Evolutionary conservation across 2,797 vertebrate species (phyloP).

Genomic region (Falco naumanni): DNA sequence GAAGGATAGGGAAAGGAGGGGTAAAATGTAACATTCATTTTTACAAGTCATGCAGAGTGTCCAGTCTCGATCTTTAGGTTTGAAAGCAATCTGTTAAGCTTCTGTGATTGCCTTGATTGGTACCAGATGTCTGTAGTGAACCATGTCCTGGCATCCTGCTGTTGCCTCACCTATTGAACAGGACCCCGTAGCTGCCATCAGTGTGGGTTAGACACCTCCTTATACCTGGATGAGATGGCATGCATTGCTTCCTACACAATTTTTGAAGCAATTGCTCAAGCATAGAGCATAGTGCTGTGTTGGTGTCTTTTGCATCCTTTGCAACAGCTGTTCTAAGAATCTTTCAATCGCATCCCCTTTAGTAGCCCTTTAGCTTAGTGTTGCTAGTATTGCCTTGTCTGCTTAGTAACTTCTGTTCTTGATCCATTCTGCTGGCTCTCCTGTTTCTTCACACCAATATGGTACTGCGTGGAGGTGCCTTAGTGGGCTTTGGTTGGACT

Average conservation of each 20-base stretch:
- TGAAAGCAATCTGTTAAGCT: not conserved
- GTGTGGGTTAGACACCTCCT: not conserved
- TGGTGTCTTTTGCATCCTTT: not conserved
- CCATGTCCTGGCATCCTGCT: not conserved
- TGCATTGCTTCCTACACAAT: not conserved
- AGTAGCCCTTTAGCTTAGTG: not conserved
- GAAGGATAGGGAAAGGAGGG: not conserved
- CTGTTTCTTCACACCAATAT: accelerated
- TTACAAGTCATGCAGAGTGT: not conserved
- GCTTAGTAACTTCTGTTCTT: not conserved
- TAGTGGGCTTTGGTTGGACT: not conserved
- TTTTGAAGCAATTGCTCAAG: not conserved
- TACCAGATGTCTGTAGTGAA: not conserved
- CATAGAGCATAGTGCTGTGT: not conserved
- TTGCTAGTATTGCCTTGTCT: not conserved
- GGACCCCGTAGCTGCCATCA: not conserved
- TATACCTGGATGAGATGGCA: not conserved
- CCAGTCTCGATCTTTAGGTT: not conserved
- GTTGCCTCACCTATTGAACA: accelerated
- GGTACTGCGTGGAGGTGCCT: not conserved
- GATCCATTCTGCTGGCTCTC: not conserved
- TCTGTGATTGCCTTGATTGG: not conserved
- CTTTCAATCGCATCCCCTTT: not conserved
- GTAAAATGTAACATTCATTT: not conserved
- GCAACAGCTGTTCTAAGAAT: not conserved